These are phyloP conservation scores for Pterophyllum scalare DNA, from an alignment of 2,113 vertebrate genomes.

Conservation along the genomic window DNA sequence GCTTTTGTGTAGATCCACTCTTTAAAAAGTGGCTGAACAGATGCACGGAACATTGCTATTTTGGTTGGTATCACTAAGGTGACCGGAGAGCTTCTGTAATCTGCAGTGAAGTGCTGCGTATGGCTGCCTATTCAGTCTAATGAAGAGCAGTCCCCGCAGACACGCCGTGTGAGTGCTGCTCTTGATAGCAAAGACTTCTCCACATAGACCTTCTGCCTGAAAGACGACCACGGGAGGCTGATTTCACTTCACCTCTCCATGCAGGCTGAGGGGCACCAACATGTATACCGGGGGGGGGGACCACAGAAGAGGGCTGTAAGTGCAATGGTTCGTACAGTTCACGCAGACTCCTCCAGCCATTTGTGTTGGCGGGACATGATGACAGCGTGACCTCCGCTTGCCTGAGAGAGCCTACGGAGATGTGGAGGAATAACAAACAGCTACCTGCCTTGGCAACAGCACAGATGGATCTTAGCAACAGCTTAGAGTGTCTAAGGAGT, in stretches of 20 bases:
- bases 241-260: conserved; percentile 34
- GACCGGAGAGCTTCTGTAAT: conserved; percentile 30
- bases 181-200: conserved; percentile 53
- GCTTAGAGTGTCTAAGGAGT: neutral
- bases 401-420: conserved; percentile 10
- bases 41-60: conserved; percentile 18
- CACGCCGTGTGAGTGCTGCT: conserved; percentile 39
- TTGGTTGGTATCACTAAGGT: conserved; percentile 9
- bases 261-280: neutral
- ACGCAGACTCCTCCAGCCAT: conserved; percentile 26
- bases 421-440: conserved; percentile 48
- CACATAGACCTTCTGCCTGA: conserved; percentile 45
- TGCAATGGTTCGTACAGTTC: neutral
- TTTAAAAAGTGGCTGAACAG: neutral
- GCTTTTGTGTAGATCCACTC: neutral
- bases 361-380: conserved; percentile 36
- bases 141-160: conserved; percentile 35
- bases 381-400: conserved; percentile 36
- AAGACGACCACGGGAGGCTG: conserved; percentile 31
- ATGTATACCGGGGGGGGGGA: neutral
- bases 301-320: conserved; percentile 12
- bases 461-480: conserved; percentile 36
- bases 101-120: conserved; percentile 17
- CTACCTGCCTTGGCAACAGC: conserved; percentile 14
- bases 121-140: conserved; percentile 19